Base-by-base conservation (phyloP, 2,888 invertebrate genomes). In the Nomada flava region DNA sequence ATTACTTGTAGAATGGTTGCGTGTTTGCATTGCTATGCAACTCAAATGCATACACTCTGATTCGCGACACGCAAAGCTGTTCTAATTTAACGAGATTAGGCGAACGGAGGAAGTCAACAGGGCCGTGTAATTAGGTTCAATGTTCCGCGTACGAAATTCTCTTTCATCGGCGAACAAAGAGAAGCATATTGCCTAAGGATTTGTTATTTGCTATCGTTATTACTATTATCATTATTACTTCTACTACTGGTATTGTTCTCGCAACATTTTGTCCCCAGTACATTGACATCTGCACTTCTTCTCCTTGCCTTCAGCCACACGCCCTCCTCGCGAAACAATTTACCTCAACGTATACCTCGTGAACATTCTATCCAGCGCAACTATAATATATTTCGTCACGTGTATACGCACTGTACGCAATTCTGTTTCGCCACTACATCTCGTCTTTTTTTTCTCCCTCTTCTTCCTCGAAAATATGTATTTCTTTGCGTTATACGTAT, bases 31-130 rank as follows among this genome's bases (percentile, higher is more conserved):
- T 69, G 18, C 70, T 82, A 75, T 77, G 70, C 73, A 62, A 62
- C 76, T 80, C 69, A 72, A 72, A 80, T 69, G 80, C 73, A 67
- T 69, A 70, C 57, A 76, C 23, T 62, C 26, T 57, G 20, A 57
- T 63, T 72, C 57, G 70, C 85, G 81, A 85, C 84, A 85, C 81
- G 75, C 70, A 85, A 84, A 82, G 85, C 85, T 69, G 71, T 26
- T 47, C 73, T 77, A 84, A 67, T 71, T 76, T 53, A 69, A 73
- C 73, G 67, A 76, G 55, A 63, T 82, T 76, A 82, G 70, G 71
- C 76, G 63, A 76, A 62, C 44, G 64, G 15, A 72, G 52, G 36
- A 70, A 71, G 73, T 73, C 18, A 72, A 74, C 64, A 63, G 78
- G 44, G 44, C 67, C 53, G 53, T 72, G 50, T 53, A 44, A 68